Evolutionary conservation across 2,888 invertebrate species (phyloP).

Genomic region (Sinotaia quadrata): DNA sequence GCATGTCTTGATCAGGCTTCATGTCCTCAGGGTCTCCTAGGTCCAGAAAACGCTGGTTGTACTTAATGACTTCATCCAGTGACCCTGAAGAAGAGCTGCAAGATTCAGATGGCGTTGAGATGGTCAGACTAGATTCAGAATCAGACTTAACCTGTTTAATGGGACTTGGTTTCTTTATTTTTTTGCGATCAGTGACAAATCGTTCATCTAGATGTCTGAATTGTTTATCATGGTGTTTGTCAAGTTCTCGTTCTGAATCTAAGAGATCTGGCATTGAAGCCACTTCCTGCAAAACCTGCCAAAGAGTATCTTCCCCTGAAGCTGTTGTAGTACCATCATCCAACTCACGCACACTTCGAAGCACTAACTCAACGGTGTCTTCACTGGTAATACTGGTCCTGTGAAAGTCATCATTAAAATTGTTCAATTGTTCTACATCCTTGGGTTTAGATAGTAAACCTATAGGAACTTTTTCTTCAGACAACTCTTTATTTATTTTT

Average conservation of each 20-base stretch:
- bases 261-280: conserved; percentile 37
- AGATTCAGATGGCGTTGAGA: conserved; percentile 62
- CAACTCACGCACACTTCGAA: conserved; percentile 28
- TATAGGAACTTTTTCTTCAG: no score
- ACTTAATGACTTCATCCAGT: conserved; percentile 46
- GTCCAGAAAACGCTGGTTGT: conserved; percentile 46
- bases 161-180: conserved; percentile 20
- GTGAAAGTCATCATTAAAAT: background rate
- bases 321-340: conserved; percentile 5
- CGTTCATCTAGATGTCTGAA: conserved; percentile 34
- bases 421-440: no score
- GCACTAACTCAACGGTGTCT: conserved; percentile 20
- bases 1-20: conserved; percentile 57
- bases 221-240: conserved; percentile 1
- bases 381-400: background rate
- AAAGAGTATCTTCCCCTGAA: conserved; percentile 35
- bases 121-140: conserved; percentile 58
- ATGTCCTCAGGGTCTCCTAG: conserved; percentile 39
- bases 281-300: conserved; percentile 34
- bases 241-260: conserved; percentile 33
- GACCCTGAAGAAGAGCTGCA: conserved; percentile 51
- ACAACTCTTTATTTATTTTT: no score
- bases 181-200: conserved; percentile 50
- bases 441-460: no score
- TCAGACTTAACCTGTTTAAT: conserved; percentile 23